Conservation (phyloP, 2,113 vertebrate genomes). For the Ahaetulla prasina region DNA sequence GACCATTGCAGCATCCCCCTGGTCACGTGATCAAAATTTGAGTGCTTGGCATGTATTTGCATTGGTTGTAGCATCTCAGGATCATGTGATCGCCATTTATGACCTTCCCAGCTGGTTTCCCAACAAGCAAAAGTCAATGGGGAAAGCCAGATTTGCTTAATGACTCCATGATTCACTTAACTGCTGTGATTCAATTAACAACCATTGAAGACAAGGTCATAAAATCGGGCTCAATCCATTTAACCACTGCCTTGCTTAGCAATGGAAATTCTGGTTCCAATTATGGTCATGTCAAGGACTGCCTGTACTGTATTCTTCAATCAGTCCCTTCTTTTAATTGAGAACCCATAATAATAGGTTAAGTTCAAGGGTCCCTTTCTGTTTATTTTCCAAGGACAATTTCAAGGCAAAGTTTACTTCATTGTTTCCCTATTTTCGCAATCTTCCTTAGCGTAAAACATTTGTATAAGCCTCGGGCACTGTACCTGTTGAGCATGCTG, state of each 20-base stretch:
- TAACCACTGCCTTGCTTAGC: not conserved
- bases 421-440: not conserved
- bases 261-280: not conserved
- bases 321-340: not conserved
- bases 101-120: not conserved
- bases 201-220: not conserved
- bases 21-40: not conserved
- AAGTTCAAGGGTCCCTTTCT: not conserved
- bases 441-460: not conserved
- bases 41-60: not conserved
- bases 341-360: not conserved
- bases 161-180: not conserved
- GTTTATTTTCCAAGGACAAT: not conserved
- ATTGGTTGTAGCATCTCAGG: not conserved
- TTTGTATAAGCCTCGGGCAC: not conserved
- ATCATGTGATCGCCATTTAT: not conserved
- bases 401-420: not conserved
- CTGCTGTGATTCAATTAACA: not conserved
- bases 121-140: not conserved
- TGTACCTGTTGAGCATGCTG: not conserved
- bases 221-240: not conserved
- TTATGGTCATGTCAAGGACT: not conserved
- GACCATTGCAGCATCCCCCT: not conserved
- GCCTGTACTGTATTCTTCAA: not conserved
- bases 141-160: not conserved